phyloP scores from a whole-genome alignment of 1,140 invertebrate species.

The Bombyx mandarina region DNA sequence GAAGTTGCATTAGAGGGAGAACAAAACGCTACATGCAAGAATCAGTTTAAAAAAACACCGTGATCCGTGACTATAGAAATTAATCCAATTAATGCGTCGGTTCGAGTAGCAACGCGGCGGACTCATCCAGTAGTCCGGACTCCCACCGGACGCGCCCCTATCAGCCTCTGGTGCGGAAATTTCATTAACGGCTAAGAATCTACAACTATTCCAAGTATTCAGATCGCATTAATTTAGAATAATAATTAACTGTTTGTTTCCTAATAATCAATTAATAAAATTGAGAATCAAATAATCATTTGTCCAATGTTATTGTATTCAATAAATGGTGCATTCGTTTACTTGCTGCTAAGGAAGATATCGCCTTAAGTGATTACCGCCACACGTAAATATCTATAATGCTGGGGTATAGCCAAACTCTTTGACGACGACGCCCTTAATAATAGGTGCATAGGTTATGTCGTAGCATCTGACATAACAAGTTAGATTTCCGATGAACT shows the following conservation, averaged over 20 bases:
- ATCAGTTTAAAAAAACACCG: conserved; percentile 47
- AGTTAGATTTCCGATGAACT: too few species aligned
- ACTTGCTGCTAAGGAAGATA: too few species aligned
- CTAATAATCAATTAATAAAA: too few species aligned
- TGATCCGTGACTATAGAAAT: conserved; percentile 46
- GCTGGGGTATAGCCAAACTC: too few species aligned
- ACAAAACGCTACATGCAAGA: conserved; percentile 59
- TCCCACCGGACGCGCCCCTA: conserved; percentile 12
- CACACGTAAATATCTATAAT: too few species aligned
- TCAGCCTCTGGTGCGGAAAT: conserved; percentile 41
- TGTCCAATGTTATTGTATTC: too few species aligned
- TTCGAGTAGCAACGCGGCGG: conserved; percentile 9
- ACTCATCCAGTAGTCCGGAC: background rate
- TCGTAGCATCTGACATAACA: too few species aligned
- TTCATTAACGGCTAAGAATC: conserved; percentile 49
- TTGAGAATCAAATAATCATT: too few species aligned
- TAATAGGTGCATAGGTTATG: too few species aligned
- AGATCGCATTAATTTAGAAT: conserved; percentile 20
- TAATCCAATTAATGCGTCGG: conserved; percentile 58
- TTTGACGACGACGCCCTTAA: too few species aligned
- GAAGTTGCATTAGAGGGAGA: conserved; percentile 39
- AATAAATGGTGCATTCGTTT: too few species aligned
- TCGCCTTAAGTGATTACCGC: too few species aligned
- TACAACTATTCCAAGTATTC: conserved; percentile 20
- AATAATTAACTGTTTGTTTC: conserved; percentile 1